phyloP scores from a whole-genome alignment of 2,888 invertebrate species.

The Gastrophysa polygoni region DNA sequence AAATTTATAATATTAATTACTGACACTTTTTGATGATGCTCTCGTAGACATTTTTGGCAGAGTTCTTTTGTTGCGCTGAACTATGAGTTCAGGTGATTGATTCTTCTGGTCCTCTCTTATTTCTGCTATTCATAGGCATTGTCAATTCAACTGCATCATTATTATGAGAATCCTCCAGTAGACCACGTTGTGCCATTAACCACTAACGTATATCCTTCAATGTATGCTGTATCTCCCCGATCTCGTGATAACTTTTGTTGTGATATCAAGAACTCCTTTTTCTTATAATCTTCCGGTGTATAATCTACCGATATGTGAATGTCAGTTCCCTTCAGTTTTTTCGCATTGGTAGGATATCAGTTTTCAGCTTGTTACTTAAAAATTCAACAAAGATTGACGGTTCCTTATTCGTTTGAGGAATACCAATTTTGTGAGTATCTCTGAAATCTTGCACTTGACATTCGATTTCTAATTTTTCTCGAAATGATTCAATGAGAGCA shows the following conservation, averaged over 20 bases:
- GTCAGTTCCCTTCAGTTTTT: neutral
- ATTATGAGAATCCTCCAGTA: neutral
- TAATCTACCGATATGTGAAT: neutral
- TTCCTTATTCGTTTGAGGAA: neutral
- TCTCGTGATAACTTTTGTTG: slow-evolving; percentile 6
- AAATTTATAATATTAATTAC: too few species aligned
- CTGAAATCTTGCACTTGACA: neutral
- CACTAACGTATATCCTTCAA: neutral
- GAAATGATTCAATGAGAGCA: neutral
- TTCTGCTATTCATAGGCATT: neutral
- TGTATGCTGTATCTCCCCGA: neutral
- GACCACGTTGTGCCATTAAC: neutral
- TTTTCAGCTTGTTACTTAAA: neutral
- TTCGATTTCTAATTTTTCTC: neutral
- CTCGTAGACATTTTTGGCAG: too few species aligned
- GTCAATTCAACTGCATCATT: too few species aligned
- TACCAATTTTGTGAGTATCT: neutral
- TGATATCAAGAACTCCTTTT: neutral
- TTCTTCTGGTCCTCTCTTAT: neutral
- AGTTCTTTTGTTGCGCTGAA: too few species aligned
- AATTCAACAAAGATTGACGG: neutral
- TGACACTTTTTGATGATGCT: too few species aligned
- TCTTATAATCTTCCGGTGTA: neutral
- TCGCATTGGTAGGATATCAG: neutral
- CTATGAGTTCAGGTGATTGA: neutral